These are phyloP conservation scores for Falco concolor DNA, from an alignment of 2,797 vertebrate species.

Conservation along the genomic window DNA sequence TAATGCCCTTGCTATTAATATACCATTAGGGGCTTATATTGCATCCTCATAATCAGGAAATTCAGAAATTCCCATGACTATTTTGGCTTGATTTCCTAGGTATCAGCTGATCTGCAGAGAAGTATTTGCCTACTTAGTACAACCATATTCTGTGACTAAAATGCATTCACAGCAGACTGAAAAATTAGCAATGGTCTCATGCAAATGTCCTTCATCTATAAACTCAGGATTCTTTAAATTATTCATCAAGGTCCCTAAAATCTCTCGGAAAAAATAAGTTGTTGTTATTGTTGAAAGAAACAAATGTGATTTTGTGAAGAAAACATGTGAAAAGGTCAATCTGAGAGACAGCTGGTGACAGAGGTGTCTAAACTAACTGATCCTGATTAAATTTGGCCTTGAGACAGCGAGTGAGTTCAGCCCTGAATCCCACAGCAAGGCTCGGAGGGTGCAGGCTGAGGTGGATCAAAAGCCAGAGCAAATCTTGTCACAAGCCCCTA, in stretches of 20 bases:
- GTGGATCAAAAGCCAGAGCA: neutral
- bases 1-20: accelerated
- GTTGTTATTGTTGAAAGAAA: neutral
- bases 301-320: neutral
- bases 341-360: neutral
- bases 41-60: neutral
- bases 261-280: neutral
- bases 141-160: neutral
- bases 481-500: neutral
- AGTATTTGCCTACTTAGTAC: neutral
- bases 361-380: neutral
- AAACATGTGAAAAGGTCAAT: neutral
- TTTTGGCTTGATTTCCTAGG: neutral
- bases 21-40: accelerated
- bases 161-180: neutral
- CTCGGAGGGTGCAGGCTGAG: neutral
- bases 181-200: neutral
- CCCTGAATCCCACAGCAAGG: neutral
- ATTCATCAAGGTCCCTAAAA: neutral
- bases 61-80: neutral
- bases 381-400: neutral
- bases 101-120: accelerated
- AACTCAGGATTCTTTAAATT: neutral
- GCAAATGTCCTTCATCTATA: neutral
- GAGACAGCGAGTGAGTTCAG: neutral